A percentile compares a stretch with the other conserved stretches of the same genome.
phyloP scores from a whole-genome alignment of 2,888 invertebrate genomes.

The Sericinus montela region DNA sequence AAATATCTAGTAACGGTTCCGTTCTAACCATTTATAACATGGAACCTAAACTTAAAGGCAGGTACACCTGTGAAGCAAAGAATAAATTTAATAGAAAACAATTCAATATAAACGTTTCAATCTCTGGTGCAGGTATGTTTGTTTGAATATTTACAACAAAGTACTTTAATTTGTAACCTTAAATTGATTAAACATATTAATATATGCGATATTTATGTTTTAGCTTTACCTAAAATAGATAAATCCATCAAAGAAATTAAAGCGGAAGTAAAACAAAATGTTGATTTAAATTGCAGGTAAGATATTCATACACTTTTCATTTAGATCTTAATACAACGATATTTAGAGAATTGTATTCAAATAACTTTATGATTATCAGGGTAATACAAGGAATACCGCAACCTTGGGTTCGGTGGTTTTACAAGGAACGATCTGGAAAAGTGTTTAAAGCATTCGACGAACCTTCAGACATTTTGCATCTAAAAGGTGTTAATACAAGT shows the following conservation, averaged over 20 bases:
- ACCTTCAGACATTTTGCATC: constrained; percentile 20
- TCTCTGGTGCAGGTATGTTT: constrained; percentile 36
- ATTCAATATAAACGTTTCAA: constrained; percentile 26
- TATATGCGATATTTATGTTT: constrained; percentile 10
- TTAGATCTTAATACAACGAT: too few relatives aligned
- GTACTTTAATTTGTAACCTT: too few relatives aligned
- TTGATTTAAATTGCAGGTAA: constrained; percentile 39
- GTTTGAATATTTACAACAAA: too few relatives aligned
- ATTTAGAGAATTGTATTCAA: too few relatives aligned
- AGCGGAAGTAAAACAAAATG: constrained; percentile 24
- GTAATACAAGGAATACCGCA: constrained; percentile 6
- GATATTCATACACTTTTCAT: neutral
- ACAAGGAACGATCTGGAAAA: constrained; percentile 9
- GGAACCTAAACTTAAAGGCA: constrained; percentile 29
- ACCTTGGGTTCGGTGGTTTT: constrained; percentile 33
- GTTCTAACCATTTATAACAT: constrained; percentile 35
- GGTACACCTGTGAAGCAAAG: constrained; percentile 33
- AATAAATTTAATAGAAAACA: constrained; percentile 27
- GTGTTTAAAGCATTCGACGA: constrained; percentile 13
- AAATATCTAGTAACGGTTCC: constrained; percentile 31
- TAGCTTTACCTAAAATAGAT: constrained; percentile 40
- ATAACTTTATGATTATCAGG: neutral
- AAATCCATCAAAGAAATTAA: constrained; percentile 22
- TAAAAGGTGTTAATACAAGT: constrained; percentile 22
- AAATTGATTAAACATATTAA: too few relatives aligned